A percentile compares a stretch with the other conserved stretches of the same genome.
phyloP scores from a whole-genome alignment of 2,113 vertebrate genomes.

The Dinomys branickii region DNA sequence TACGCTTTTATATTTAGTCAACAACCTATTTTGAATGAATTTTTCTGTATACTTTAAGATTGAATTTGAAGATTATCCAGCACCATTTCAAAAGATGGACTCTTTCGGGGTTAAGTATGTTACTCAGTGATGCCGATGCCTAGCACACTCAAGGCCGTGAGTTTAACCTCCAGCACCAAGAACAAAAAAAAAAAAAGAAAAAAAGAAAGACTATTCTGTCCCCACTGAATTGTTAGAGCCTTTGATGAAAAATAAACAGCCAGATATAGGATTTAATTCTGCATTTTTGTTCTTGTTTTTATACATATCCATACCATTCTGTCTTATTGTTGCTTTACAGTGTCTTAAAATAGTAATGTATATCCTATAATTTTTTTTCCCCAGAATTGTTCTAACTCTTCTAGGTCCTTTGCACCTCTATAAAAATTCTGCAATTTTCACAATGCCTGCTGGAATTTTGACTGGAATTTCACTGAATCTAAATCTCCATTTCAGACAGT shows the following conservation, averaged over 20 bases:
- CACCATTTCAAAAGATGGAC: constrained; percentile 23
- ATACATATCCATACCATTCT: neutral
- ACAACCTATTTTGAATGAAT: neutral
- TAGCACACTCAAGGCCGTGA: neutral
- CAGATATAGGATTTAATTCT: neutral
- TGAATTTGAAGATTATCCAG: constrained; percentile 45
- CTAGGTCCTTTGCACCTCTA: neutral
- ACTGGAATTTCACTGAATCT: constrained; percentile 14
- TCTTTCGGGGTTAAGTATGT: neutral
- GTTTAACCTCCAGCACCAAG: neutral
- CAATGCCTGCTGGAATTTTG: neutral
- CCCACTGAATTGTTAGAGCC: neutral
- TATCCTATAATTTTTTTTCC: neutral
- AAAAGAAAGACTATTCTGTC: neutral
- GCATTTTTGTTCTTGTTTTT: constrained; percentile 17
- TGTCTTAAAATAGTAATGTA: neutral
- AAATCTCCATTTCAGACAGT: constrained; percentile 22
- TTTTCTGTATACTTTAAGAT: constrained; percentile 11
- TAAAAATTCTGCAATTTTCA: neutral
- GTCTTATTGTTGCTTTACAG: neutral
- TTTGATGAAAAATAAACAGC: constrained; percentile 23
- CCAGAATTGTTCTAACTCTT: neutral
- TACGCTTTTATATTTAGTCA: neutral
- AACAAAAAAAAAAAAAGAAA: neutral
- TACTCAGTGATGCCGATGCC: neutral